Percentiles rank a stretch among this genome's conserved stretches.
Evolutionary conservation across 2,113 vertebrate genomes (phyloP).

Genomic region (Lophura nycthemera): DNA sequence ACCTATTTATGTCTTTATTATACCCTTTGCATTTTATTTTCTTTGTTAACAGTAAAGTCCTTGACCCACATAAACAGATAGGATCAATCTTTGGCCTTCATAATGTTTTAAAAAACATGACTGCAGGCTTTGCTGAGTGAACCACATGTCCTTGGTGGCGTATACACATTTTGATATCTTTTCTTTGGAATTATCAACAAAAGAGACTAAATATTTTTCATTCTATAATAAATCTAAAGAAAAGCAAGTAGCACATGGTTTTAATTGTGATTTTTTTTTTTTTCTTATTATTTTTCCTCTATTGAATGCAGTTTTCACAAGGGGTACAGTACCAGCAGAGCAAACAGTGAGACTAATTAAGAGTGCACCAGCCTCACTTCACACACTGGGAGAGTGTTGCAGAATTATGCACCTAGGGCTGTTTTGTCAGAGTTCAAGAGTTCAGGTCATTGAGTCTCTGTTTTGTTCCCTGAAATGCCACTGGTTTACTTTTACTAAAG

Average conservation of each 20-base stretch:
- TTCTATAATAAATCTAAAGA: background rate
- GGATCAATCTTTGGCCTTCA: background rate
- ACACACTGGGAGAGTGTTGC: background rate
- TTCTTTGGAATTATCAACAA: background rate
- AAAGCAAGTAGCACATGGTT: accelerated
- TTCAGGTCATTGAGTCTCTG: background rate
- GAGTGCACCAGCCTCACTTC: background rate
- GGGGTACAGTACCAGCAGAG: background rate
- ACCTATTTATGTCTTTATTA: background rate
- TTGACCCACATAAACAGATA: background rate
- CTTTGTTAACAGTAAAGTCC: background rate
- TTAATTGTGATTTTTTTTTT: background rate
- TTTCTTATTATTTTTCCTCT: background rate
- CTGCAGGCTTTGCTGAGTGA: background rate
- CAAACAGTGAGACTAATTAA: background rate
- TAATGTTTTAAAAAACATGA: background rate
- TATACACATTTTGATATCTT: background rate
- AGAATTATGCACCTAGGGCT: background rate
- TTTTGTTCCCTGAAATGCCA: background rate
- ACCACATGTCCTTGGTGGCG: background rate
- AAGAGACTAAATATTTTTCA: background rate
- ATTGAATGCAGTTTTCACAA: background rate
- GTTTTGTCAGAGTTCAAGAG: background rate
- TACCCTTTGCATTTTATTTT: background rate
- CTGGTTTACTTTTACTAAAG: background rate